These are phyloP conservation scores for Rhopalosiphum nymphaeae DNA, from an alignment of 2,888 invertebrate species.

Conservation along the genomic window DNA sequence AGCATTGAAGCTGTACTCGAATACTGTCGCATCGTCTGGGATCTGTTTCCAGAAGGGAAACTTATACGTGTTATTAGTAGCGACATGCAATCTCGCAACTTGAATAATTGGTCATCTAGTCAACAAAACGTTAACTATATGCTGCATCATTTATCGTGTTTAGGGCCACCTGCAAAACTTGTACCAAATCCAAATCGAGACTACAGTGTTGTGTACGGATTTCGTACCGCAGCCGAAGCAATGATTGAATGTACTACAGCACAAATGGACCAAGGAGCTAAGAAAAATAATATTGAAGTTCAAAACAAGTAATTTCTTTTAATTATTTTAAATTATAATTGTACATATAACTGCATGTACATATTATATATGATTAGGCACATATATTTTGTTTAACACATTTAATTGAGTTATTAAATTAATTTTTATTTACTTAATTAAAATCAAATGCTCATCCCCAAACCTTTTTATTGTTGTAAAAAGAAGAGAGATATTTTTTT, in stretches of 20 bases:
- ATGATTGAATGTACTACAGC: conserved; percentile 80
- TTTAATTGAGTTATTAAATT: background rate
- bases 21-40: conserved; percentile 96
- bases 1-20: conserved; percentile 95
- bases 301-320: conserved; percentile 52
- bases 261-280: conserved; percentile 31
- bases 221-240: conserved; percentile 88
- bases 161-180: conserved; percentile 64
- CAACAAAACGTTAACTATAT: conserved; percentile 89
- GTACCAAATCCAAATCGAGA: conserved; percentile 68
- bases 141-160: conserved; percentile 72
- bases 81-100: conserved; percentile 85
- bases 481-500: background rate
- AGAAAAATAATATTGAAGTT: conserved; percentile 46
- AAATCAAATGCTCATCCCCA: background rate
- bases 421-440: background rate
- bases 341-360: background rate
- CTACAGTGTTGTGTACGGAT: conserved; percentile 83
- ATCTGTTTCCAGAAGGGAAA: conserved; percentile 93
- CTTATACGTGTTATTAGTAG: conserved; percentile 88
- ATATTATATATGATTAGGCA: background rate
- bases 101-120: conserved; percentile 85
- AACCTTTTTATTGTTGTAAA: background rate
- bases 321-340: background rate
- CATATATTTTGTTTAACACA: background rate